phyloP scores from a whole-genome alignment of 1,140 invertebrate species.

The Calliphora vicina region DNA sequence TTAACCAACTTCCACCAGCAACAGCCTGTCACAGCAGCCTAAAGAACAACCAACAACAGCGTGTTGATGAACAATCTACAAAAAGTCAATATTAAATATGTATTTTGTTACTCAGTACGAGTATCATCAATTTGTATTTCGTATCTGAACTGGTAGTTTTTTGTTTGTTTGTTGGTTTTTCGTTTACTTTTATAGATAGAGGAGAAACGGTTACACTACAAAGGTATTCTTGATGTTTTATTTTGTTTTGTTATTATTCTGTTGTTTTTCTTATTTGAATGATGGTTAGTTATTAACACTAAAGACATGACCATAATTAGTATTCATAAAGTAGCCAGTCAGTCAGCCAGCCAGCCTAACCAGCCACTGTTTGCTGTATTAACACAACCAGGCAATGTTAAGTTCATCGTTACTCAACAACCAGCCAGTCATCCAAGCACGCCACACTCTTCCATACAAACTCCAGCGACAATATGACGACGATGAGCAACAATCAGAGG shows the following conservation, averaged over 20 bases:
- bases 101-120: neutral
- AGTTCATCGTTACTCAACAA: neutral
- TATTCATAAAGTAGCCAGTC: neutral
- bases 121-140: neutral
- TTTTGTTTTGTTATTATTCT: neutral
- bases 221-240: neutral
- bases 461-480: neutral
- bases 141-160: neutral
- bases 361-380: neutral
- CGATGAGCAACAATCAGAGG: neutral
- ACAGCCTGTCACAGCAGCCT: neutral
- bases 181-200: neutral
- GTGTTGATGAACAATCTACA: neutral
- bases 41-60: neutral
- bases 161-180: neutral
- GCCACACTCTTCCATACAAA: neutral
- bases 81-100: neutral
- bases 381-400: neutral
- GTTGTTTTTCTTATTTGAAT: neutral
- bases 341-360: too few species aligned
- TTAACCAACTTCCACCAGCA: neutral
- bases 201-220: too few species aligned
- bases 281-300: conserved; percentile 32
- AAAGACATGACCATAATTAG: conserved; percentile 31
- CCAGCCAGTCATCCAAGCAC: neutral